Conservation (phyloP, 2,113 vertebrate species). For the Ranitomeya variabilis region DNA sequence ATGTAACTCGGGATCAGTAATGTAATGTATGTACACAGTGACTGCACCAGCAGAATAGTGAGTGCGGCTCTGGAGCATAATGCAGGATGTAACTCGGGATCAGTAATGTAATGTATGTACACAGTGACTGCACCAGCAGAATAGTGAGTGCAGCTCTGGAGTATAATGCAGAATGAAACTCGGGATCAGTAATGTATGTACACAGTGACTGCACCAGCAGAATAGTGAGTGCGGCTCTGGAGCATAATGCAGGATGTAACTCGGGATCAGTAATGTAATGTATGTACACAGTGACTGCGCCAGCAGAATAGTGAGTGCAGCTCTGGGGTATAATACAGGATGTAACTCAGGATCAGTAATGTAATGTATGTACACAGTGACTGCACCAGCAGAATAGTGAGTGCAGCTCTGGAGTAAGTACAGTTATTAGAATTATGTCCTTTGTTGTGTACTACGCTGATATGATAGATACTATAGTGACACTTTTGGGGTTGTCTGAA, state of each 20-base stretch:
- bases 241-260: constrained; percentile 2
- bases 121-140: background rate
- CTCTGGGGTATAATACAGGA: too few species aligned
- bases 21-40: background rate
- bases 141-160: background rate
- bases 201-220: background rate
- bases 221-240: background rate
- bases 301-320: background rate
- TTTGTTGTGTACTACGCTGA: too few species aligned
- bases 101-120: background rate
- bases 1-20: constrained; percentile 3
- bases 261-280: background rate
- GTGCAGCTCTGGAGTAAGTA: too few species aligned
- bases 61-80: background rate
- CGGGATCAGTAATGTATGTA: background rate
- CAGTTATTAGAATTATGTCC: too few species aligned
- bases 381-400: too few species aligned
- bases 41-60: background rate
- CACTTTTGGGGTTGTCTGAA: too few species aligned
- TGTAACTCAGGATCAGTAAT: too few species aligned
- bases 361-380: too few species aligned
- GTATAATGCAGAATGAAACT: constrained; percentile 4
- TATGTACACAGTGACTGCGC: background rate
- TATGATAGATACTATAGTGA: too few species aligned
- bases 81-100: constrained; percentile 2